These are phyloP conservation scores for Eulemur albifrons DNA, from an alignment of 2,797 vertebrate genomes.

Conservation along the genomic window DNA sequence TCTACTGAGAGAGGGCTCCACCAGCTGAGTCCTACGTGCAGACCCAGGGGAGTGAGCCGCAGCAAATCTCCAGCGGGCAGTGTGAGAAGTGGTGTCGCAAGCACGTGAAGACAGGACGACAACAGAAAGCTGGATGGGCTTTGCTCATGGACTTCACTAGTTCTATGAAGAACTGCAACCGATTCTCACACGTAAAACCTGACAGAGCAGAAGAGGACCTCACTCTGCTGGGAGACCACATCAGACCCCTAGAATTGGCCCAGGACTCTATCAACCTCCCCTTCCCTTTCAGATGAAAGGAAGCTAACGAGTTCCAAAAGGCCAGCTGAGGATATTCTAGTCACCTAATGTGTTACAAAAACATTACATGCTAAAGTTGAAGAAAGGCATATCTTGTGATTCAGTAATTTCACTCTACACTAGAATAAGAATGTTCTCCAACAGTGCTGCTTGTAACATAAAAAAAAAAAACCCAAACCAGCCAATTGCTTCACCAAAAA, in stretches of 20 bases:
- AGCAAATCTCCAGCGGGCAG: rapidly evolving
- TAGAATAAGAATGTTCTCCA: not conserved
- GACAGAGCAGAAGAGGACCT: not conserved
- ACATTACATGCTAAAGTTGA: no score
- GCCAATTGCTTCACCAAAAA: not conserved
- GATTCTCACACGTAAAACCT: not conserved
- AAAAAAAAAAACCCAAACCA: no score
- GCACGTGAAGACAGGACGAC: not conserved
- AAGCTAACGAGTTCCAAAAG: not conserved
- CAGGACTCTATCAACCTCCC: not conserved
- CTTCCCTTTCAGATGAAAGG: no score
- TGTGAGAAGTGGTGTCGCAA: not conserved
- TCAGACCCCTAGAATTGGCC: not conserved
- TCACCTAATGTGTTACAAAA: not conserved
- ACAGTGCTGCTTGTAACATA: not conserved
- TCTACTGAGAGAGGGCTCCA: not conserved
- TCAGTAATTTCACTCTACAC: not conserved
- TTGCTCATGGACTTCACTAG: not conserved
- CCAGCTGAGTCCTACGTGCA: not conserved
- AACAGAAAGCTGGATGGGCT: no score
- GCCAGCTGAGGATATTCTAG: not conserved
- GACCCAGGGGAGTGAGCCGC: not conserved
- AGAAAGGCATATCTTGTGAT: not conserved
- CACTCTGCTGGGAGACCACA: not conserved
- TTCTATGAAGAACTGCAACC: no score